Base-by-base conservation (phyloP, 1,140 invertebrate genomes). In the Drepana arcuata region DNA sequence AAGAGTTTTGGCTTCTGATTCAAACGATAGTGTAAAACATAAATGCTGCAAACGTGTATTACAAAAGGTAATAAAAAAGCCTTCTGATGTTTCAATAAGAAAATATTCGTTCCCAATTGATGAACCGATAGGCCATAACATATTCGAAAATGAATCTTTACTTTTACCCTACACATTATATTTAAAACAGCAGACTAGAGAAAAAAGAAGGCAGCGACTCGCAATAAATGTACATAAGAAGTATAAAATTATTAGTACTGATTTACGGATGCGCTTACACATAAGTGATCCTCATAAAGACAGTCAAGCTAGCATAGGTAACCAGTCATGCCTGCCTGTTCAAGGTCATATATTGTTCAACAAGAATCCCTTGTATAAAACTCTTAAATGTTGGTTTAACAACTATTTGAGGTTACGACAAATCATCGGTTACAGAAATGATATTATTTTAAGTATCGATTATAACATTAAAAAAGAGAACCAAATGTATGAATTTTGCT, bases 361-460 rank as follows among this genome's bases (percentile, higher is more conserved):
- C 24, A 27, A 50, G 28, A 37, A 46, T n/a, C 54, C 51, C 14
- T 30, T 48, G n/a, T 75, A 47, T 47, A 77, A 70, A 48, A 54
- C 62, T n/a, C 28, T 68, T 1, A 63, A 57, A 42, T 13, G 25
- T 12, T 29, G 49, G 14, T 41, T 62, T 14, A 57, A 61, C 44
- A 25, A 58, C 16, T 21, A 49, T 6, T 24, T 75, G 16, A 47
- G 61, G 41, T 28, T 55, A 14, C 54, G 34, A 41, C 53, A 66
- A 28, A 48, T 71, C 28, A 75, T 80, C 11, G 86, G 85, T 1
- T 84, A 84, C 27, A 66, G 82, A 43, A 79, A 77, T 44, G 87
- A 90, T 48, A 77, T 84, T 26, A 81, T 84, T 30, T 74, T 86
- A 27, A 83, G 83, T n/a, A 85, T 88, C 7, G 84, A 89, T 23